Conservation (phyloP, 2,888 invertebrate species). For the Acanthopleura granulata region DNA sequence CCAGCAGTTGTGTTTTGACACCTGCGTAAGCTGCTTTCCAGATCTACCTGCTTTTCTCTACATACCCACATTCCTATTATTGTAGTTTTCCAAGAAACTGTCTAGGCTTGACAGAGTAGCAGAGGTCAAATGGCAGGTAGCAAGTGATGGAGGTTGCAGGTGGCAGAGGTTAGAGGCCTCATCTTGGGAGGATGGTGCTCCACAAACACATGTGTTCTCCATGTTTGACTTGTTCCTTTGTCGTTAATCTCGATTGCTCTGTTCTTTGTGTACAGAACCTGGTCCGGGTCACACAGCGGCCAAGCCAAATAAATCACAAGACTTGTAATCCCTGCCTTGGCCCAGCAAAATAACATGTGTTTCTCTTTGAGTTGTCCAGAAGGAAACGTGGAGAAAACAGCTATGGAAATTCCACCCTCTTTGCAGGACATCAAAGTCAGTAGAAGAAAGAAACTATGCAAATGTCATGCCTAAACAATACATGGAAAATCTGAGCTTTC, state of each 20-base stretch:
- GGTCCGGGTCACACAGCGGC: not conserved
- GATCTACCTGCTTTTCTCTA: too few species aligned
- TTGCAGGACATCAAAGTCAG: too few species aligned
- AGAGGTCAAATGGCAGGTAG: too few species aligned
- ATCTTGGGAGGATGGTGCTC: not conserved
- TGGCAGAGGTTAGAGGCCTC: constrained; percentile 11
- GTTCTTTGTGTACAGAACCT: not conserved
- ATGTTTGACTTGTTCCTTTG: constrained; percentile 17
- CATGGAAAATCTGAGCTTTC: too few species aligned
- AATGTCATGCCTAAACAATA: too few species aligned
- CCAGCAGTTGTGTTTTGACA: too few species aligned
- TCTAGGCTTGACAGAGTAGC: too few species aligned
- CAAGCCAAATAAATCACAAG: constrained; percentile 6
- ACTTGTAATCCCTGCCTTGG: not conserved
- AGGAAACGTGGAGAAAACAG: not conserved
- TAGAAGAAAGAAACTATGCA: too few species aligned
- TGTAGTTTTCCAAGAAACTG: too few species aligned
- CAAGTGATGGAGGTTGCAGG: not conserved
- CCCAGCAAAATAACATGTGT: not conserved
- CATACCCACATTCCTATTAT: too few species aligned
- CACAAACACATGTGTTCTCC: constrained; percentile 13
- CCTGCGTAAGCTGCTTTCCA: too few species aligned
- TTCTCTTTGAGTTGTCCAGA: not conserved
- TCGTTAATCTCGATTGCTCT: constrained; percentile 10
- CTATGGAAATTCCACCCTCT: not conserved